Percentiles rank a stretch among this genome's conserved stretches.
Conservation (phyloP, 2,797 vertebrate genomes). For the Percopsis omiscomaycus region DNA sequence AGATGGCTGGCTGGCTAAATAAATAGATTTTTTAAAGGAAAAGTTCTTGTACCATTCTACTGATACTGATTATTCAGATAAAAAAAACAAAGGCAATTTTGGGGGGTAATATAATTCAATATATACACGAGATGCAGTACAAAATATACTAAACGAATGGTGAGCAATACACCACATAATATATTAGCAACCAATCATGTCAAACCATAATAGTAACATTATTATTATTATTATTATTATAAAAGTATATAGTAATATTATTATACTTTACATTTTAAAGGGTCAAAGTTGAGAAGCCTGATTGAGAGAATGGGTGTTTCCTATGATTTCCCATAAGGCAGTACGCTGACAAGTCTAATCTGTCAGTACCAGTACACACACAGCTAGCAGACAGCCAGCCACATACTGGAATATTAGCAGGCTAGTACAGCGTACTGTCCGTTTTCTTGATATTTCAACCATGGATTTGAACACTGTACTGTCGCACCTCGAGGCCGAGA, state of each 20-base stretch:
- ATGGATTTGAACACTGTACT: constrained; percentile 81
- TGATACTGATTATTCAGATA: too few species aligned
- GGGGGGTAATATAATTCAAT: too few species aligned
- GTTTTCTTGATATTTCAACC: constrained; percentile 13
- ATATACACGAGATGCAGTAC: too few species aligned
- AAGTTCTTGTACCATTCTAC: too few species aligned
- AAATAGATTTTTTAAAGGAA: too few species aligned
- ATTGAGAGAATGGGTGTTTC: constrained; percentile 6
- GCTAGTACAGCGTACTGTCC: neutral
- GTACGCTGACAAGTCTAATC: too few species aligned
- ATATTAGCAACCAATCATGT: constrained; percentile 25
- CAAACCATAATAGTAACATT: neutral
- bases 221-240: neutral
- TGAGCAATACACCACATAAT: constrained; percentile 6
- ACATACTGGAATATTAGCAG: neutral
- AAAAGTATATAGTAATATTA: neutral
- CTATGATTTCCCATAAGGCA: neutral
- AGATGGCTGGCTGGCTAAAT: too few species aligned
- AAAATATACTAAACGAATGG: too few species aligned
- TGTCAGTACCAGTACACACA: neutral
- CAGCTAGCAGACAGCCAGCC: constrained; percentile 45
- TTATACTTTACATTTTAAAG: neutral
- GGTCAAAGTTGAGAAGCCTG: neutral
- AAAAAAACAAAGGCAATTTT: too few species aligned
- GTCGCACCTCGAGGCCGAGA: constrained; percentile 73